Percentiles rank a stretch among this genome's conserved stretches.
Evolutionary conservation across 2,797 vertebrate genomes (phyloP).

Genomic region (Petrocephalus sullivani): DNA sequence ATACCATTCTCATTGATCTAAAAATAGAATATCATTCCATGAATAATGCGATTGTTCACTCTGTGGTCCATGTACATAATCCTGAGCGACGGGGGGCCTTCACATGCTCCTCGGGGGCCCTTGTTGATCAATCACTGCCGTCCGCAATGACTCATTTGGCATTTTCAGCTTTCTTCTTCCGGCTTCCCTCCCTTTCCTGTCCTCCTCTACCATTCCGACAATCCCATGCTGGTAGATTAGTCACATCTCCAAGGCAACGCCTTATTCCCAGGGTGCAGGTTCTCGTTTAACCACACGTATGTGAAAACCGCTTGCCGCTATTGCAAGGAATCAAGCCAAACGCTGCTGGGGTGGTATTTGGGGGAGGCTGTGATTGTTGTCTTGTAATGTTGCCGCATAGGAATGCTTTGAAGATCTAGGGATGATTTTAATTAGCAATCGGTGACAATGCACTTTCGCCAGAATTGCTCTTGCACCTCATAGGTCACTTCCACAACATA

Average conservation of each 20-base stretch:
- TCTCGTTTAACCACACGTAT: not conserved
- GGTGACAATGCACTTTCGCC: not conserved
- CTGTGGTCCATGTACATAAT: not conserved
- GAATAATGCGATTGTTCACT: not conserved
- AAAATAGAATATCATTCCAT: not conserved
- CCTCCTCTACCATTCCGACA: not conserved
- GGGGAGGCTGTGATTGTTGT: not conserved
- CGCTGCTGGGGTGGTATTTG: not conserved
- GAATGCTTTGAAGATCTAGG: not conserved
- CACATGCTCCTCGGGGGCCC: not conserved
- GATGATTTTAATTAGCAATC: not conserved
- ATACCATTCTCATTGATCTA: not conserved
- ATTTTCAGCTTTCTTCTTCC: not conserved
- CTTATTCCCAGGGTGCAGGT: not conserved
- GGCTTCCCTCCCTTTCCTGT: not conserved
- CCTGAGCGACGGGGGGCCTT: not conserved
- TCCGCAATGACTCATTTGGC: not conserved
- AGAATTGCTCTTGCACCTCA: not conserved
- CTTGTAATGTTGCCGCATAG: not conserved
- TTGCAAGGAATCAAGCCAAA: not conserved
- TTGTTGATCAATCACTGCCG: slow-evolving; percentile 9
- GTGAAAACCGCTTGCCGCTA: not conserved
- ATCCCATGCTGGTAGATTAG: slow-evolving; percentile 9
- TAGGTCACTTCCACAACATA: not conserved
- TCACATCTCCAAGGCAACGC: slow-evolving; percentile 9